A percentile compares a stretch with the other conserved stretches of the same genome.
These are phyloP conservation scores for Dendrocincla fuliginosa DNA, from an alignment of 2,797 vertebrate species.

Conservation along the genomic window DNA sequence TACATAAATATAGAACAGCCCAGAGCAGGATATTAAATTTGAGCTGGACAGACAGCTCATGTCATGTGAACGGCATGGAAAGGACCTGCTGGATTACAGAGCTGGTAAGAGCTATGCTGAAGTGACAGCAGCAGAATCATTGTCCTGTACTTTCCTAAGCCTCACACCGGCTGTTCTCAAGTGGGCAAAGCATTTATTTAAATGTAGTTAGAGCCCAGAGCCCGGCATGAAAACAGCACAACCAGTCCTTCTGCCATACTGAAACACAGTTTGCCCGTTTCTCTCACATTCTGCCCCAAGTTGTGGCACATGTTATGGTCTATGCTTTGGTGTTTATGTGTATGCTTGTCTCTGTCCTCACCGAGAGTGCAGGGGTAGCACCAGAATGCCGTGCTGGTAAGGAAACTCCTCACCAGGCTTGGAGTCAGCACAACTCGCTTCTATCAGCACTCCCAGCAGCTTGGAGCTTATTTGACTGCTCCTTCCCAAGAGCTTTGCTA, in stretches of 20 bases:
- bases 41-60: background rate
- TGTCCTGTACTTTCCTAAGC: background rate
- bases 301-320: fast-evolving
- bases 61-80: background rate
- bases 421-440: background rate
- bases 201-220: background rate
- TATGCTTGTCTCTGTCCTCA: background rate
- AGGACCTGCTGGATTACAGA: background rate
- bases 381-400: background rate
- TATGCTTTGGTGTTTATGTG: background rate
- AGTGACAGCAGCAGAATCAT: background rate
- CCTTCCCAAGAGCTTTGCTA: background rate
- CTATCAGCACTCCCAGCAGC: background rate
- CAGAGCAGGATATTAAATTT: background rate
- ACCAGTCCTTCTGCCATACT: background rate
- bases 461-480: background rate
- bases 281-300: background rate
- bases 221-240: background rate
- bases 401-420: background rate
- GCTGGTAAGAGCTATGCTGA: background rate
- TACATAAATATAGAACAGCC: background rate
- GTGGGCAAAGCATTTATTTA: background rate
- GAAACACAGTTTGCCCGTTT: background rate
- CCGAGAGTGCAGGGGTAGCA: background rate
- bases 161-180: background rate